These are phyloP conservation scores for Linnaemya vulpina DNA, from an alignment of 2,888 invertebrate species.

Conservation along the genomic window DNA sequence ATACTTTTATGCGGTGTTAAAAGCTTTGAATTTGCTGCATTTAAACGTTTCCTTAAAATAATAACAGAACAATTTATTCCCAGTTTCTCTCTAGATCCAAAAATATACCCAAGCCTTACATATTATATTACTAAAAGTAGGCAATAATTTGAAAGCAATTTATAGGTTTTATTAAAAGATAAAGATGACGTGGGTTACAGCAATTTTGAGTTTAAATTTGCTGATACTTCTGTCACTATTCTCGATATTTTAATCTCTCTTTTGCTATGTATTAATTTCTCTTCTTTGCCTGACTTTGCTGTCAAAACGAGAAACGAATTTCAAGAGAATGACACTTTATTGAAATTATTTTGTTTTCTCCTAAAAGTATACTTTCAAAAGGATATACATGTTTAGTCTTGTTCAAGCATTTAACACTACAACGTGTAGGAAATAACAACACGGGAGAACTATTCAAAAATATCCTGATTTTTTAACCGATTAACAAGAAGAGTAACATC, in stretches of 20 bases:
- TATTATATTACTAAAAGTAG: background rate
- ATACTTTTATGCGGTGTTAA: too few species aligned
- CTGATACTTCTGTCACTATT: background rate
- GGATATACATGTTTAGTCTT: constrained; percentile 61
- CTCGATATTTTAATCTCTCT: too few species aligned
- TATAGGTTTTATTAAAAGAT: background rate
- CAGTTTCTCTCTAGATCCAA: background rate
- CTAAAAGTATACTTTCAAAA: constrained; percentile 62
- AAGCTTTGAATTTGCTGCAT: too few species aligned
- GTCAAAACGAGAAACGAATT: background rate
- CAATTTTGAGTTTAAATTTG: too few species aligned
- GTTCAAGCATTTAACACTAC: constrained; percentile 41
- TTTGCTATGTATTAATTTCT: too few species aligned
- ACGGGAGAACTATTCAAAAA: background rate
- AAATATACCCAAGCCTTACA: background rate
- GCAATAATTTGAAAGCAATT: background rate
- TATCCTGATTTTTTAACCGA: constrained; percentile 9
- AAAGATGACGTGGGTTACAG: too few species aligned
- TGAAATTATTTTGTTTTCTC: constrained; percentile 19
- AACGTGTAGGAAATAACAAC: constrained; percentile 11
- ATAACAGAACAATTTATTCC: background rate
- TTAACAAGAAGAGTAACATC: constrained; percentile 13
- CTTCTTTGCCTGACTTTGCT: background rate
- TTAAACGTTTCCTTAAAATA: too few species aligned
- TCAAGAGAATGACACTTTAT: constrained; percentile 4